Evolutionary conservation across 2,797 vertebrate genomes (phyloP).

Genomic region (Gouania willdenowi): DNA sequence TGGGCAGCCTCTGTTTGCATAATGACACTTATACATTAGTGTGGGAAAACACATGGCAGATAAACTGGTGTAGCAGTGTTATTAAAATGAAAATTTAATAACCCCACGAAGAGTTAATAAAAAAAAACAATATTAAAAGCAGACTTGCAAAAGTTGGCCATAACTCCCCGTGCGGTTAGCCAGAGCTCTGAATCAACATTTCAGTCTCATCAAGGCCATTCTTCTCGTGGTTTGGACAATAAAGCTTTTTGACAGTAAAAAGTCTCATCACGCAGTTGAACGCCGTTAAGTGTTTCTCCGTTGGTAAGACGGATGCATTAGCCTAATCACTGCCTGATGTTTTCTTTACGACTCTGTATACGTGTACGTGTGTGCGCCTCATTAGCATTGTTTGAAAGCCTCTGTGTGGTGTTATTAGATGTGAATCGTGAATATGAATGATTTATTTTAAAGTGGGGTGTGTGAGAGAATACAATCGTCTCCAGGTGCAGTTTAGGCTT

Average conservation of each 20-base stretch:
- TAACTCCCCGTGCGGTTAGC: constrained; percentile 33
- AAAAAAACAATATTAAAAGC: constrained; percentile 57
- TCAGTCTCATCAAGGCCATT: constrained; percentile 46
- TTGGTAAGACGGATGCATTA: constrained; percentile 53
- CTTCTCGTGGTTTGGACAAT: constrained; percentile 55
- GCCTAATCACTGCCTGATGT: constrained; percentile 57
- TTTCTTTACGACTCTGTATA: constrained; percentile 22
- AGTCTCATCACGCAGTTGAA: constrained; percentile 48
- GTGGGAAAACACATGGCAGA: constrained; percentile 17
- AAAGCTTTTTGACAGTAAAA: constrained; percentile 48
- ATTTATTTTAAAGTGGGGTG: no score
- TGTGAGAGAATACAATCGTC: no score
- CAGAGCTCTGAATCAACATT: constrained; percentile 60
- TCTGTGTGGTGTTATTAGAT: constrained; percentile 25
- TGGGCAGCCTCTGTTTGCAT: constrained; percentile 30
- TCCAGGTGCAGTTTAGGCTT: no score
- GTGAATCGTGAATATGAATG: no score
- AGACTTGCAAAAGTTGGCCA: constrained; percentile 37
- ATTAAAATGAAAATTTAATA: constrained; percentile 46
- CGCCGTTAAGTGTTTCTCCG: constrained; percentile 46
- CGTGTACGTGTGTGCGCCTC: constrained; percentile 32
- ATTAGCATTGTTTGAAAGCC: constrained; percentile 16
- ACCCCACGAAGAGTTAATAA: constrained; percentile 24
- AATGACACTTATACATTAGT: constrained; percentile 34
- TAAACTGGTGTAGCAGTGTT: constrained; percentile 7